Evolutionary conservation across 2,113 vertebrate species (phyloP).

Genomic region (Callorhinus ursinus): DNA sequence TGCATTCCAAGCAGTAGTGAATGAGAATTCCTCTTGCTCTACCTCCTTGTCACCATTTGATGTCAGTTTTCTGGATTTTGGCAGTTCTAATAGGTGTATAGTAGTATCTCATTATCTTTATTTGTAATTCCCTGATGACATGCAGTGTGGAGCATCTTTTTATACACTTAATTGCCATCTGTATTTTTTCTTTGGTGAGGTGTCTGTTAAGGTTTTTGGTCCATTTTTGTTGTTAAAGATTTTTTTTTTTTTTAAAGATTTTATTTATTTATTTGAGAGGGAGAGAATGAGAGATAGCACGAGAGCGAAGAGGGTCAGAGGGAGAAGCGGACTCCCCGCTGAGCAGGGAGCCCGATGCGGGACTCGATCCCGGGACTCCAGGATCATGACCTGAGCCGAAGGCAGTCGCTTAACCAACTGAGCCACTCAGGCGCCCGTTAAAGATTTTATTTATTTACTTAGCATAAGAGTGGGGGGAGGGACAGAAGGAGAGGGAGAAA

Average conservation of each 20-base stretch:
- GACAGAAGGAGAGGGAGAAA: background rate
- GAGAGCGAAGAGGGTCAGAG: no score
- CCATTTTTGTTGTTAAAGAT: background rate
- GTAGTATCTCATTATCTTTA: background rate
- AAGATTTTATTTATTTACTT: background rate
- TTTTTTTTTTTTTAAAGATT: background rate
- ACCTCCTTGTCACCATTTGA: background rate
- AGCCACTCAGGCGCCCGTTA: no score
- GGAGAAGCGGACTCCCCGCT: no score
- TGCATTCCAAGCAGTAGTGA: background rate
- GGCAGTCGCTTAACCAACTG: no score
- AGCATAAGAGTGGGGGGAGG: background rate
- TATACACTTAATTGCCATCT: background rate
- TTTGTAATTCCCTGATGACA: background rate
- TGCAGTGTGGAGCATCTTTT: background rate
- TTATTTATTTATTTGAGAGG: background rate
- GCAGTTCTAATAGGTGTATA: background rate
- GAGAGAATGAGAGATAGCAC: background rate
- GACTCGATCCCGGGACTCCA: no score
- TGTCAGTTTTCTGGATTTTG: background rate
- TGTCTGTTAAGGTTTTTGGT: background rate
- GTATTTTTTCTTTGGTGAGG: background rate
- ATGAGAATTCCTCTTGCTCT: background rate
- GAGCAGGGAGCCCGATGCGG: no score
- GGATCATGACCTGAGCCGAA: no score